A percentile compares a stretch with the other conserved stretches of the same genome.
These are phyloP conservation scores for Diabrotica balteata DNA, from an alignment of 2,888 invertebrate species.

Conservation along the genomic window DNA sequence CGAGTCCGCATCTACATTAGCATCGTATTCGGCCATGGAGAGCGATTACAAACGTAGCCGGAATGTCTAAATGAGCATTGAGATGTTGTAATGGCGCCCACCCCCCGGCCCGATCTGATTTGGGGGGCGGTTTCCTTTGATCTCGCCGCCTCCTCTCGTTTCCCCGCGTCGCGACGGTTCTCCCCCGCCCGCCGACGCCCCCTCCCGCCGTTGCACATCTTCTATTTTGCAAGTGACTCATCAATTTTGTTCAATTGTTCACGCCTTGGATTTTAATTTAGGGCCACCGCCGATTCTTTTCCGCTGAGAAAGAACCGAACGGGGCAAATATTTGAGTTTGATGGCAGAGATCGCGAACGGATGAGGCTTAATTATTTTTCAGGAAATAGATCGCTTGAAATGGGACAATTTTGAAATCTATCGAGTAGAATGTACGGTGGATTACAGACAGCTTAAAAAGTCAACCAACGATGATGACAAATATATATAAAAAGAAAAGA, in stretches of 20 bases:
- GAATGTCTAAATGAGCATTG: constrained; percentile 60
- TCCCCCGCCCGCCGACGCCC: constrained; percentile 43
- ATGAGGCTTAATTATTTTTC: constrained; percentile 2
- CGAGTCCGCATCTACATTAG: constrained; percentile 12
- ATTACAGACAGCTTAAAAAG: too few relatives aligned
- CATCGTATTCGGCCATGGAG: constrained; percentile 32
- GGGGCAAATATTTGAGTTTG: constrained; percentile 14
- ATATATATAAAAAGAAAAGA: too few relatives aligned
- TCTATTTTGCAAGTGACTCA: constrained; percentile 63
- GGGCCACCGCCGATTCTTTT: constrained; percentile 13
- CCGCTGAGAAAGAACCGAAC: background rate
- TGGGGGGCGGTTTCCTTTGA: constrained; percentile 68
- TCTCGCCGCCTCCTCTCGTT: constrained; percentile 64
- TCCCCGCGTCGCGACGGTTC: constrained; percentile 32
- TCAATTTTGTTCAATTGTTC: constrained; percentile 52
- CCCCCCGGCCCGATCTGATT: constrained; percentile 57
- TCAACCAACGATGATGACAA: too few relatives aligned
- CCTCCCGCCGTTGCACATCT: constrained; percentile 46
- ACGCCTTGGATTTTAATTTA: constrained; percentile 48
- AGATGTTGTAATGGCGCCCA: constrained; percentile 59
- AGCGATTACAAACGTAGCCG: constrained; percentile 47
- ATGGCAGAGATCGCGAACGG: constrained; percentile 23
- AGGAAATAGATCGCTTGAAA: background rate
- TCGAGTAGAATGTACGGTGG: background rate
- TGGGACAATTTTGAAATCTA: background rate